A percentile compares a stretch with the other conserved stretches of the same genome.
Evolutionary conservation across 2,888 invertebrate genomes (phyloP).

Genomic region (Poecilus cupreus): DNA sequence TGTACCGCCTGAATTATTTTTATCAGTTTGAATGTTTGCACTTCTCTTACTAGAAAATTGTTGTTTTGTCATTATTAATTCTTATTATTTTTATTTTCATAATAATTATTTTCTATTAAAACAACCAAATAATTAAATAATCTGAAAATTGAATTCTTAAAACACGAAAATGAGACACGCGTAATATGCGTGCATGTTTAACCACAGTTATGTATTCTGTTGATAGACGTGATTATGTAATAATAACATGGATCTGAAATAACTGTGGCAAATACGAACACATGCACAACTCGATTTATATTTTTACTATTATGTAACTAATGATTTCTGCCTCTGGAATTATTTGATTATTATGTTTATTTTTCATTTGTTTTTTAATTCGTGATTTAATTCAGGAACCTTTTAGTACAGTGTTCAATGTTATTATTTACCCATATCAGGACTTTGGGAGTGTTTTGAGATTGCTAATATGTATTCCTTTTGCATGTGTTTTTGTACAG

Average conservation of each 20-base stretch:
- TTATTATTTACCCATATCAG: conserved; percentile 71
- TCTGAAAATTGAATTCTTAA: conserved; percentile 24
- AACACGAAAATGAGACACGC: background rate
- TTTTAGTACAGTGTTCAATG: conserved; percentile 47
- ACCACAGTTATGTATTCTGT: conserved; percentile 5
- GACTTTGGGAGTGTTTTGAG: conserved; percentile 73
- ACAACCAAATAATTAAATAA: conserved; percentile 17
- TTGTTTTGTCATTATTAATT: conserved; percentile 20
- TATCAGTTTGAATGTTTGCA: conserved; percentile 43
- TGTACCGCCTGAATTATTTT: conserved; percentile 41
- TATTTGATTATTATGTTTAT: conserved; percentile 2
- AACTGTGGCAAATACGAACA: background rate
- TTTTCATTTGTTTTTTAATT: conserved; percentile 40
- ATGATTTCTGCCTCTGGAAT: background rate
- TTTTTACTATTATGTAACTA: conserved; percentile 32
- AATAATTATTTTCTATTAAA: conserved; percentile 20
- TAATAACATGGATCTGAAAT: background rate
- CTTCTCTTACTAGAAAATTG: conserved; percentile 34
- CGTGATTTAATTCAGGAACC: conserved; percentile 26
- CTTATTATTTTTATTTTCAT: background rate
- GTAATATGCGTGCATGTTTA: background rate
- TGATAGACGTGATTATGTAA: conserved; percentile 13
- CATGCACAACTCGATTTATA: conserved; percentile 1
- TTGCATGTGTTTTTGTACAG: conserved; percentile 80
- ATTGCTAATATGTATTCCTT: conserved; percentile 74